Evolutionary conservation across 1,140 invertebrate genomes (phyloP), one percentile per base, ranked within the genome.

Genomic region (Ceratoteleas bidentatus): DNA sequence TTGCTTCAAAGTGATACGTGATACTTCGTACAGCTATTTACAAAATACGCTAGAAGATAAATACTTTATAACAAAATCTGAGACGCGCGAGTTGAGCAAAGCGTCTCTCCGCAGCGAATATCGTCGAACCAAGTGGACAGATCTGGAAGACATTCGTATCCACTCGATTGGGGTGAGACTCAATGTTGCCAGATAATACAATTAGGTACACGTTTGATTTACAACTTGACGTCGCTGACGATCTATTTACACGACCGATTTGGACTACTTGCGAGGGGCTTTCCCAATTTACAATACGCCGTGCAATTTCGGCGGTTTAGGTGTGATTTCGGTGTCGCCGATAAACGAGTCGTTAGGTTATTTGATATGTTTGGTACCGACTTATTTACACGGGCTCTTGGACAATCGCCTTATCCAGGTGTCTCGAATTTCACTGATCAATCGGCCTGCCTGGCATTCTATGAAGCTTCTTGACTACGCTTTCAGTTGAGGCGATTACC

Each of bases 11-110:
- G 8, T 8, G 32, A 73, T 82, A 72, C 80, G 60, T 83, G 76
- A 75, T 81, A 87, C 80, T 85, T 82, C 72, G 57, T 84, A 82
- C 75, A 79, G 49, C 66, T 84, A 81, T 84, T 88, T 87, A 82
- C 62, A 69, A 79, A 84, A 84, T 64, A 81, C 11, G 16, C 9
- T 76, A 72, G 76, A 53, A 13, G 79, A 83, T 84, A 87, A 86
- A 86, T 87, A 85, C 83, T 86, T 85, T 81, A 85, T 78, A 68
- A 79, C 76, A 82, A 80, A 58, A 84, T 80, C 43, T 80, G 64
- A 69, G 76, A 78, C 62, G 65, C 57, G 15, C 50, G 36, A 68
- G 14, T 77, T 80, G 77, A 75, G 64, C 76, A 62, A 49, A 61
- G 60, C 70, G 65, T 78, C 75, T n/a, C 54, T 57, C 53, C 65